Evolutionary conservation across 1,140 invertebrate species (phyloP).

Genomic region (Brachionus manjavacas): DNA sequence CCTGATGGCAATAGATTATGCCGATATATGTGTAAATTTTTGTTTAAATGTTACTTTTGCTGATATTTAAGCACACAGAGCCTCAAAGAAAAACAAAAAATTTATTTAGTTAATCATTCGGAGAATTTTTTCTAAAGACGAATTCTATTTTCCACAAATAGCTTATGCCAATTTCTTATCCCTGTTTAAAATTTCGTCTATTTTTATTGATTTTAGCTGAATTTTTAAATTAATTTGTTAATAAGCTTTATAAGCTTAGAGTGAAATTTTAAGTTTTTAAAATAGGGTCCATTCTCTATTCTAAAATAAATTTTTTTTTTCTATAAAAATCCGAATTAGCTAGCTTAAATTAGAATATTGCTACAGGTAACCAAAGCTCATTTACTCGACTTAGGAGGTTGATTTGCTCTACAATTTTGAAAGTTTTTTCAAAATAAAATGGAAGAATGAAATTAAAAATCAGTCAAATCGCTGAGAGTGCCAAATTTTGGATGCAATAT

Average conservation of each 20-base stretch:
- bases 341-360: neutral
- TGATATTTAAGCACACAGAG: neutral
- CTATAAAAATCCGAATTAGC: neutral
- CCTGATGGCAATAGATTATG: neutral
- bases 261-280: neutral
- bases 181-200: neutral
- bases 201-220: neutral
- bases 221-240: neutral
- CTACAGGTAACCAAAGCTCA: neutral
- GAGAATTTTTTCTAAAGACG: neutral
- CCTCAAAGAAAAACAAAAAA: neutral
- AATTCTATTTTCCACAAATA: neutral
- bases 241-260: too few species aligned
- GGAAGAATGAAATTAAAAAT: neutral
- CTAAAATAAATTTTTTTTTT: too few species aligned
- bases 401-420: neutral
- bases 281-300: neutral
- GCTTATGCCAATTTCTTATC: neutral
- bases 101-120: neutral
- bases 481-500: neutral
- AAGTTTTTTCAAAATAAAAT: neutral
- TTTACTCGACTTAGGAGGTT: neutral
- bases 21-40: neutral
- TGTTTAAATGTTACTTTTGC: neutral
- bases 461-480: neutral